Percentiles rank a stretch among this genome's conserved stretches.
Evolutionary conservation across 2,113 vertebrate genomes (phyloP).

Genomic region (Stigmatopora argus): DNA sequence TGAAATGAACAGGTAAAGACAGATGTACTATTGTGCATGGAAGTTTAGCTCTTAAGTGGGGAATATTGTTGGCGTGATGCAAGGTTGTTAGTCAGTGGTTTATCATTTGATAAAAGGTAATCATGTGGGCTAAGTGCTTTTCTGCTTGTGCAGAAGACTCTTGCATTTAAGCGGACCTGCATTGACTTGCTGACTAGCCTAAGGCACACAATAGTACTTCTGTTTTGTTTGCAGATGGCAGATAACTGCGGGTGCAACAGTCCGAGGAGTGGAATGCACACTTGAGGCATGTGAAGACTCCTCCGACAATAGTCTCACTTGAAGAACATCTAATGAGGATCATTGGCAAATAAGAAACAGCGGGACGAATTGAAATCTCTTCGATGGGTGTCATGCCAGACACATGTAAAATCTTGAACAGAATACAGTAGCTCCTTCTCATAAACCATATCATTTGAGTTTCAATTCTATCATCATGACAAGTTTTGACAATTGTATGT

Average conservation of each 20-base stretch:
- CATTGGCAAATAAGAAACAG: background rate
- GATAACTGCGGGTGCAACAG: background rate
- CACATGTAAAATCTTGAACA: background rate
- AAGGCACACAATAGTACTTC: constrained; percentile 42
- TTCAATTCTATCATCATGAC: background rate
- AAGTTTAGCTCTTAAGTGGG: background rate
- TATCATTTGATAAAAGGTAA: constrained; percentile 14
- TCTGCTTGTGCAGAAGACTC: constrained; percentile 38
- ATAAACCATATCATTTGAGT: background rate
- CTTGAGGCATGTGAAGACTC: background rate
- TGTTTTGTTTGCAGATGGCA: constrained; percentile 43
- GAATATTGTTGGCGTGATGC: background rate
- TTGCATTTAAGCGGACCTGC: constrained; percentile 50
- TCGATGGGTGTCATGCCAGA: background rate
- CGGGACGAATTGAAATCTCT: background rate
- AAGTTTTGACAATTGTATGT: background rate
- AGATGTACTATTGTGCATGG: background rate
- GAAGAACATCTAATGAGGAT: background rate
- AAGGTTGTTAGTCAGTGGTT: background rate
- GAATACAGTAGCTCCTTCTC: background rate
- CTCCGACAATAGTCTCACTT: constrained; percentile 14
- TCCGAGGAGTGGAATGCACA: constrained; percentile 20
- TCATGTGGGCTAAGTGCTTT: constrained; percentile 14
- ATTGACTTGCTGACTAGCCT: constrained; percentile 53
- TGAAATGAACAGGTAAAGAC: background rate